phyloP scores from a whole-genome alignment of 2,797 vertebrate species.

The Parotocinclus haroldoi region DNA sequence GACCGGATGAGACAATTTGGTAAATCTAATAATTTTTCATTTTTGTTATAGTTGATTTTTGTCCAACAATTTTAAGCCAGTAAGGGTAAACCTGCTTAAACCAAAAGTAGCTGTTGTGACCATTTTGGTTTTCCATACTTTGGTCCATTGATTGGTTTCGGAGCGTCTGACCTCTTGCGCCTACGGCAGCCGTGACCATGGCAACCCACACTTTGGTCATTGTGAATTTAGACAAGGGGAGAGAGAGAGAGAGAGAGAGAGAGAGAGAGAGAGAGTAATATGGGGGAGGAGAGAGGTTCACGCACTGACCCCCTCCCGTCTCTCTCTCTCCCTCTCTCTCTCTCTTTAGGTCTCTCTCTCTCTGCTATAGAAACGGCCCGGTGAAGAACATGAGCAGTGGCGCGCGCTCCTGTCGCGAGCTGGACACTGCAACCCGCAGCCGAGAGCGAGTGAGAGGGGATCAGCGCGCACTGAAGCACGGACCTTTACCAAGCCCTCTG shows the following conservation, averaged over 20 bases:
- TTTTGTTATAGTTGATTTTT: too few species aligned
- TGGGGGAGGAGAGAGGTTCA: slow-evolving; percentile 49
- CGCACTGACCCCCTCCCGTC: too few species aligned
- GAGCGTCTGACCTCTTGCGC: slow-evolving; percentile 72
- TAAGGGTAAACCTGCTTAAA: too few species aligned
- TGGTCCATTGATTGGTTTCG: slow-evolving; percentile 80
- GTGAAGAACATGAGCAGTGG: slow-evolving; percentile 69
- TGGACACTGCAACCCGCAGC: slow-evolving; percentile 15
- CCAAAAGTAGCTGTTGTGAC: slow-evolving; percentile 1
- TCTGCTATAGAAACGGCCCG: slow-evolving; percentile 49
- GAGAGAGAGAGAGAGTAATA: too few species aligned
- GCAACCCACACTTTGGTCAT: slow-evolving; percentile 67
- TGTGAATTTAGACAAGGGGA: slow-evolving; percentile 72
- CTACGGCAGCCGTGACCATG: slow-evolving; percentile 84
- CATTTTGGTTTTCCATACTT: slow-evolving; percentile 14
- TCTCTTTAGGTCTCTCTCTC: slow-evolving; percentile 77
- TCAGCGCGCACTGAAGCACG: slow-evolving; percentile 14
- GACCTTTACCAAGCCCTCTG: not conserved
- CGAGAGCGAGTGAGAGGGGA: not conserved
- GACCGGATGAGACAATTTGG: too few species aligned
- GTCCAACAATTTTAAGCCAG: too few species aligned
- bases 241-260: slow-evolving; percentile 20
- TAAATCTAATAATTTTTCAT: too few species aligned
- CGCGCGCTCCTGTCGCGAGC: slow-evolving; percentile 57
- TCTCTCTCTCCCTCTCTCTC: slow-evolving; percentile 77